phyloP scores from a whole-genome alignment of 2,797 vertebrate genomes.

The Esox masquinongy region DNA sequence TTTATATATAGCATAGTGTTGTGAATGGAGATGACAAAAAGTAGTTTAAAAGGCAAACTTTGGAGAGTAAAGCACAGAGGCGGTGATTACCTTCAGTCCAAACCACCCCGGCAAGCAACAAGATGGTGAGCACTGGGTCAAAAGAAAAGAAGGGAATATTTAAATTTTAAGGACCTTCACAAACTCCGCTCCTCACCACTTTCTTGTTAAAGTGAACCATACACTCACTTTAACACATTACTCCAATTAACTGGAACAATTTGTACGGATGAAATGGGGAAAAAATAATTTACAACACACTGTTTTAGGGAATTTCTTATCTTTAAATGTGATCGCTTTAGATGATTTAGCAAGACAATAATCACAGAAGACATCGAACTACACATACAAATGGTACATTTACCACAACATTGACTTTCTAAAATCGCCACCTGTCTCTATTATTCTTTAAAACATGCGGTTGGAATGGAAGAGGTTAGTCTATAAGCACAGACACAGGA shows the following conservation, averaged over 20 bases:
- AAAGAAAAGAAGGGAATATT: not conserved
- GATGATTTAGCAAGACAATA: no score
- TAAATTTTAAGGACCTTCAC: not conserved
- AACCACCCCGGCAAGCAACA: not conserved
- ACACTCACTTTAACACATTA: not conserved
- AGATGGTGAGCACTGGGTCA: not conserved
- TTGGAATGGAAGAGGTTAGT: no score
- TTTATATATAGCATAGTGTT: not conserved
- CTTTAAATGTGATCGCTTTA: no score
- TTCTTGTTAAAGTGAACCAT: not conserved
- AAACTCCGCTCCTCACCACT: not conserved
- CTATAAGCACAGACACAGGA: no score
- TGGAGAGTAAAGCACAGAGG: not conserved
- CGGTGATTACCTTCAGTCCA: not conserved
- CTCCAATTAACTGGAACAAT: not conserved
- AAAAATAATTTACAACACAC: not conserved
- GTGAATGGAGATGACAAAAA: not conserved
- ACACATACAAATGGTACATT: no score
- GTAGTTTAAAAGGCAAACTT: not conserved
- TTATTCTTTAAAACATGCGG: no score
- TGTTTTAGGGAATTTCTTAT: no score
- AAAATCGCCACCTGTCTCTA: no score
- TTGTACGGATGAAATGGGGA: not conserved
- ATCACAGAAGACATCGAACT: no score
- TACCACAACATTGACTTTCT: no score